Base-by-base conservation (phyloP, 2,113 vertebrate genomes). In the Tetrax tetrax region DNA sequence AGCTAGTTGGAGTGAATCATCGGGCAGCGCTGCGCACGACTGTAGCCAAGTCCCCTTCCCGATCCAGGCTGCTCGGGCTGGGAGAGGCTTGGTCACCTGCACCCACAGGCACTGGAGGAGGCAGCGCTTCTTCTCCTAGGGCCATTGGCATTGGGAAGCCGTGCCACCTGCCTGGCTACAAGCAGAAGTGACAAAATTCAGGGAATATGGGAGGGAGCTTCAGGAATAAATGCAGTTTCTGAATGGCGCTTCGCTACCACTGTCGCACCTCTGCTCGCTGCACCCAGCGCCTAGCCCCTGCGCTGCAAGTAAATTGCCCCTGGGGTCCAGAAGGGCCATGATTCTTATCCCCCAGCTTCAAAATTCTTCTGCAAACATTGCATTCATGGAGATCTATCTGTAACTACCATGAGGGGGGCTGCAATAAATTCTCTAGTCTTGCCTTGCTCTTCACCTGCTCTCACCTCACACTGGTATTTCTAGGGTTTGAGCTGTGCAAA, bases 211-310 rank as follows among this genome's bases (percentile, higher is more conserved):
- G 59, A 78, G 64, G 53, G 24, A 66, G n/a, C 68, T 51, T 74
- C 51, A 33, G 64, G 88, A 75, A 22, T 24, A 64, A 84, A 68
- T 0, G 2, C 79, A 19, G 38, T 20, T 77, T 81, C 68, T 75
- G 48, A 78, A 12, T 2, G 0, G 64, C 8, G 2, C 57, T 65
- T 64, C 0, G 0, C 60, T n/a, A 9, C 35, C 1, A 2, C 38
- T 83, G 63, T 8, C 27, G 64, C 14, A 5, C 31, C 10, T 24
- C 24, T 61, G 18, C 56, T 61, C 0, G 0, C 78, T 48, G n/a
- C 21, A 21, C 38, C 33, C 0, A 0, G 48, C 10, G 1, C 33
- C 59, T 18, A 31, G 41, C 7, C 23, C 51, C 41, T 0, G 1
- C 1, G 3, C 28, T 5, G 38, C 70, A 43, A 33, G 38, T 15